Evolutionary conservation across 2,888 invertebrate genomes (phyloP), one percentile per base, ranked within the genome.

Genomic region (Drosophila cognata): DNA sequence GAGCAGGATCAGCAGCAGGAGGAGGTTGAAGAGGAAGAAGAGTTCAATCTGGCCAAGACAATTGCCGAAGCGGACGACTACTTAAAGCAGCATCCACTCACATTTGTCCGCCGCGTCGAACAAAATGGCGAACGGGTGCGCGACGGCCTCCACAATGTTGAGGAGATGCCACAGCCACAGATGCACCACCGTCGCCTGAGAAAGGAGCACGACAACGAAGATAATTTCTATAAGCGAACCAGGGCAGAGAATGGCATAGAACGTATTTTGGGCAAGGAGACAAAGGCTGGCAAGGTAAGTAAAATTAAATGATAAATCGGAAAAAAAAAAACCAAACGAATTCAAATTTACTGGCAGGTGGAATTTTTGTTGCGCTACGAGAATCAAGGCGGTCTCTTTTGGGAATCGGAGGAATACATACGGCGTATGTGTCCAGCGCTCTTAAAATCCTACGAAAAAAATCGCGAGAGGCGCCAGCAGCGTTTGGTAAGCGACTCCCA

Each of bases 191-290:
- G 46, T 13, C 41, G 48, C 31, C 38, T 31, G n/a, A 57, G 46
- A 62, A 41, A 66, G 13, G 35, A 59, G 8, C 51, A 52, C 8
- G 56, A 71, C 58, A 73, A 71, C 55, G 91, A 89, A 43, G 88
- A 83, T 6, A 83, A 87, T 66, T 78, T 85, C 52, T 89, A 87
- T 66, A 86, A 78, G n/a, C 78, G 85, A 43, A 81, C 81, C 36
- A 78, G 79, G 31, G 85, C 91, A 2, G 92, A 92, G 53, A 92
- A 92, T 48, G 92, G 92, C 57, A 87, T 92, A 5, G 83, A 91
- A 29, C 88, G 84, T 50, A 74, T 92, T 18, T 67, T 92, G 10
- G 92, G 92, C 68, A 92, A 91, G 64, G 86, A 90, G 46, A 88
- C 82, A 3, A 90, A 89, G 74, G 86, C 86, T 69, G 91, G 90